Conservation (phyloP, 2,888 invertebrate species). For the Leucophenga maculata region DNA sequence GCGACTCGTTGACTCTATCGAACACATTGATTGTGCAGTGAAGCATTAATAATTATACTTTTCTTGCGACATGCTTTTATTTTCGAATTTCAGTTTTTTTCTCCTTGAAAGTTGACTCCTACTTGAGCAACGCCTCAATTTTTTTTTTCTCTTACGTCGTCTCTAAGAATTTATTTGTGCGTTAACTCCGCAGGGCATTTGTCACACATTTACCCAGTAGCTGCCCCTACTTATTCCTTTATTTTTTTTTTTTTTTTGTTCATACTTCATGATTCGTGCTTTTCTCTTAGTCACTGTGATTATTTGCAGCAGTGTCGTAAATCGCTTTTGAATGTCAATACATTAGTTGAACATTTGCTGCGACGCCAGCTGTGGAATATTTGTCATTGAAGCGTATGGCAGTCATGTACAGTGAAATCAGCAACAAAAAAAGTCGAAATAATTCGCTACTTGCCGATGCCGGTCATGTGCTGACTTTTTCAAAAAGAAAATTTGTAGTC, state of each 20-base stretch:
- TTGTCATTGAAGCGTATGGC: slow-evolving; percentile 16
- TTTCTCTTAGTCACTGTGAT: slow-evolving; percentile 6
- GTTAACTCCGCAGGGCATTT: slow-evolving; percentile 10
- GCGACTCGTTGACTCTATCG: neutral
- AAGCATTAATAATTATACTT: slow-evolving; percentile 61
- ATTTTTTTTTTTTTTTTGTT: too few relatives aligned
- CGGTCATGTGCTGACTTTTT: slow-evolving; percentile 51
- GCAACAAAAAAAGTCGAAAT: slow-evolving; percentile 41
- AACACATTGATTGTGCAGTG: slow-evolving; percentile 55
- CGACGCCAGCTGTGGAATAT: slow-evolving; percentile 23
- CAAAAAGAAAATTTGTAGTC: slow-evolving; percentile 25
- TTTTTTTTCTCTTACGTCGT: neutral
- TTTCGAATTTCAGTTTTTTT: neutral
- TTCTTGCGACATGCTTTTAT: slow-evolving; percentile 26
- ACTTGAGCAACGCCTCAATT: neutral
- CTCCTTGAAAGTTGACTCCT: neutral
- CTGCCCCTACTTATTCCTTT: neutral
- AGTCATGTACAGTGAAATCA: slow-evolving; percentile 28
- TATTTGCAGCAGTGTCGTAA: slow-evolving; percentile 33
- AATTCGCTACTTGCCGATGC: slow-evolving; percentile 55
- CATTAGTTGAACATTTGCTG: slow-evolving; percentile 53
- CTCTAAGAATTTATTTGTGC: slow-evolving; percentile 7
- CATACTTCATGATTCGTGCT: neutral
- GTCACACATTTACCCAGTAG: slow-evolving; percentile 7
- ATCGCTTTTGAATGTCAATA: slow-evolving; percentile 43